Conservation (phyloP, 2,113 vertebrate genomes). For the Excalfactoria chinensis region DNA sequence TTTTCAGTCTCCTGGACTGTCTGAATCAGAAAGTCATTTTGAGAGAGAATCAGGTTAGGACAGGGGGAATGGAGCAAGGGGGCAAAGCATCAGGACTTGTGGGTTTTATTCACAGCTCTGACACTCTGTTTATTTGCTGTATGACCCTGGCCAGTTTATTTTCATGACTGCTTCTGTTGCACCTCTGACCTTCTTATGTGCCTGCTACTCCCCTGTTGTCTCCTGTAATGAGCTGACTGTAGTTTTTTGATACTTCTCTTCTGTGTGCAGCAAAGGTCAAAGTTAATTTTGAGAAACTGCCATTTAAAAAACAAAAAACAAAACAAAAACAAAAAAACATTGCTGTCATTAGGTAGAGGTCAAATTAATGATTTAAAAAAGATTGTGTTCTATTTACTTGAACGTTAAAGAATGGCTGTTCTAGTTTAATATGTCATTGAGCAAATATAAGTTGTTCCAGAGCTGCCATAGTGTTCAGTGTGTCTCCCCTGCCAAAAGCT, state of each 20-base stretch:
- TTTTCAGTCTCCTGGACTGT: not conserved
- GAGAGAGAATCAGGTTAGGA: not conserved
- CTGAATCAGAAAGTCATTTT: not conserved
- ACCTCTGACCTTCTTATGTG: slow-evolving; percentile 14
- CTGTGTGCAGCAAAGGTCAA: not conserved
- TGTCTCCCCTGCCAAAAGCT: slow-evolving; percentile 2
- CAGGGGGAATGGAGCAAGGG: not conserved
- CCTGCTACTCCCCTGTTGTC: not conserved
- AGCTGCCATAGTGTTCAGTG: not conserved
- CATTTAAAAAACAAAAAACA: not conserved
- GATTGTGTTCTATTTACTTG: not conserved
- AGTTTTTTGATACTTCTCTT: not conserved
- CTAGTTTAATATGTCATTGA: not conserved
- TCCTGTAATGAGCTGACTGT: not conserved
- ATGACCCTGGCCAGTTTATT: not conserved
- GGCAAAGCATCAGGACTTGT: not conserved
- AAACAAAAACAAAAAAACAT: not conserved
- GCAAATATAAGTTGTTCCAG: not conserved
- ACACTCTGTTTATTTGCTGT: slow-evolving; percentile 41
- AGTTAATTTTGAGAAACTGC: not conserved
- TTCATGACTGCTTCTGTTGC: slow-evolving; percentile 26
- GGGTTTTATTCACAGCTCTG: slow-evolving; percentile 20
- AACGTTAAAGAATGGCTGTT: slow-evolving; percentile 4
- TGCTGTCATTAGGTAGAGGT: not conserved
- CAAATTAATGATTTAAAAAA: not conserved